Percentiles rank a stretch among this genome's conserved stretches.
These are phyloP conservation scores for Himalopsyche phryganea DNA, from an alignment of 1,140 invertebrate species.

Conservation along the genomic window DNA sequence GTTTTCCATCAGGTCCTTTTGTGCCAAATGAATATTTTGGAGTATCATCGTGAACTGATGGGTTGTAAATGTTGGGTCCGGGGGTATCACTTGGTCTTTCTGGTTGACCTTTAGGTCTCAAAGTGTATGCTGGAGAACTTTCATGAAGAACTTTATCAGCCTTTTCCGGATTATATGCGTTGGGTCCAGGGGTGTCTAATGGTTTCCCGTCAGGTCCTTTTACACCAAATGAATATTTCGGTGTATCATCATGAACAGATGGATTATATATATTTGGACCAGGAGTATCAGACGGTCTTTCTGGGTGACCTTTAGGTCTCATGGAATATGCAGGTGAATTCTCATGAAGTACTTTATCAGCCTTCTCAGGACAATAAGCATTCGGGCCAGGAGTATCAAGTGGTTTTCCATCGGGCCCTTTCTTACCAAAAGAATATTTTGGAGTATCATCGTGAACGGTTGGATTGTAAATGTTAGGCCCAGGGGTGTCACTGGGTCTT, in stretches of 20 bases:
- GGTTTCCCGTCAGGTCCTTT: constrained; percentile 45
- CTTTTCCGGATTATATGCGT: constrained; percentile 61
- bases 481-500: constrained; percentile 60
- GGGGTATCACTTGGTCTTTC: constrained; percentile 59
- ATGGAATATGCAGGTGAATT: constrained; percentile 53
- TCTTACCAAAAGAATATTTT: constrained; percentile 52
- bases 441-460: constrained; percentile 53
- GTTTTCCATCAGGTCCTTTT: constrained; percentile 57
- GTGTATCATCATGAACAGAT: constrained; percentile 54
- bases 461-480: constrained; percentile 58
- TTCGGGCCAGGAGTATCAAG: constrained; percentile 53
- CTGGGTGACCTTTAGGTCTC: constrained; percentile 44
- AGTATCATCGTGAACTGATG: constrained; percentile 65
- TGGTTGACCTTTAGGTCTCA: constrained; percentile 47
- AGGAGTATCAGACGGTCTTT: constrained; percentile 59
- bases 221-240: constrained; percentile 52
- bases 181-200: constrained; percentile 52
- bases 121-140: constrained; percentile 51
- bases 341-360: constrained; percentile 54
- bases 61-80: constrained; percentile 69
- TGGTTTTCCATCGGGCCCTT: constrained; percentile 42
- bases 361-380: constrained; percentile 61
- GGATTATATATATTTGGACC: constrained; percentile 63
- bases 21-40: constrained; percentile 70
- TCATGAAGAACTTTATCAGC: constrained; percentile 54